phyloP scores from a whole-genome alignment of 2,888 invertebrate species.

The Craniophora ligustri region DNA sequence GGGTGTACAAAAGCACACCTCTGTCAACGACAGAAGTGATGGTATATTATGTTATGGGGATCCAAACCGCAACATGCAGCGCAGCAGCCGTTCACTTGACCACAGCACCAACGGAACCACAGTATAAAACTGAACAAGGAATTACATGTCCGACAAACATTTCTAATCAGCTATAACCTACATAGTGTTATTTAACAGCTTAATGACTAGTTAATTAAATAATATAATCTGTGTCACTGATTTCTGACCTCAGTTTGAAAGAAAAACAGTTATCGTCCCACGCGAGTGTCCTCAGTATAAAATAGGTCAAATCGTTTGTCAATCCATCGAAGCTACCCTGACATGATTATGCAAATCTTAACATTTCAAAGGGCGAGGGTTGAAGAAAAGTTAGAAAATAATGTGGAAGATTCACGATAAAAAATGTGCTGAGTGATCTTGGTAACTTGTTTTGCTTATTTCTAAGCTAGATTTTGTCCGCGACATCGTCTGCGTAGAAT shows the following conservation, averaged over 20 bases:
- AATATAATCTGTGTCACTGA: conserved; percentile 13
- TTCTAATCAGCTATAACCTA: background rate
- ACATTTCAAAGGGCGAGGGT: conserved; percentile 5
- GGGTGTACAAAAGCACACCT: no score
- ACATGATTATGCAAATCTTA: conserved; percentile 14
- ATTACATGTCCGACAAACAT: no score
- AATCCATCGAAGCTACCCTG: conserved; percentile 2
- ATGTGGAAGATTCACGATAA: background rate
- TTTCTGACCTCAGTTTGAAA: conserved; percentile 22
- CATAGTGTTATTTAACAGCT: background rate
- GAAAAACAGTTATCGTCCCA: conserved; percentile 13
- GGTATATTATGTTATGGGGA: no score
- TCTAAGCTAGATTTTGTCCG: no score
- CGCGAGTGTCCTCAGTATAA: conserved; percentile 14
- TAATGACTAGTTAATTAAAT: conserved; percentile 3
- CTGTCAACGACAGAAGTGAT: no score
- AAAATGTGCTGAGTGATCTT: background rate
- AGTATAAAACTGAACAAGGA: no score
- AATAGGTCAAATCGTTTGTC: conserved; percentile 31
- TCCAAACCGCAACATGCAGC: no score
- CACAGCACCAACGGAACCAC: no score
- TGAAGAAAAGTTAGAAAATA: background rate
- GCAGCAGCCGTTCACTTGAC: no score
- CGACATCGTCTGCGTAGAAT: no score
- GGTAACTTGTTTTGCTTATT: background rate